Base-by-base conservation (phyloP, 92 coral and sea anemone genomes). In the Phenganax subtilis region DNA sequence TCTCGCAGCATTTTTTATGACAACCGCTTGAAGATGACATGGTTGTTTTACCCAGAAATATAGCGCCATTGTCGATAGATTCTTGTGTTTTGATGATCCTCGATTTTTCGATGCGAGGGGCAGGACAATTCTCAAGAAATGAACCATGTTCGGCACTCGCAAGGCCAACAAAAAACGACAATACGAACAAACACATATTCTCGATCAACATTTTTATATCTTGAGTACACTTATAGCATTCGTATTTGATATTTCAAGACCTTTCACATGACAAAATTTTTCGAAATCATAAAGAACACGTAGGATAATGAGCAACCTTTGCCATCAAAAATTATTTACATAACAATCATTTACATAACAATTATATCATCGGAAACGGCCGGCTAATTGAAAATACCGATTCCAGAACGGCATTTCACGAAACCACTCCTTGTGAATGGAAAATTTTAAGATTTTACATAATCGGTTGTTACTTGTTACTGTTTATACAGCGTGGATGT, bases 1-100 rank as follows among this genome's bases (percentile, higher is more conserved):
- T 71, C 27, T 80, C 85, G 59, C 97, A 91, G 55, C 97, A 91
- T 64, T 65, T 66, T 51, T 88, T 62, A 85, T 90, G 87, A 63
- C 97, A 91, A 25, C 87, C 93, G 27, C 82, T 84, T 1, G 93
- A 90, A 29, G 87, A 83, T 1, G 55, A 7, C 52, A 86, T 89
- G 83, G 14, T 20, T 1, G 7, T 16, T 27, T 73, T 74, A 10
- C 64, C 76, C 59, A 90, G 80, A 76, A 69, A 91, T 47, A 52
- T 67, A 20, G 91, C 97, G 14, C 97, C 97, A 70, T 87, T 81
- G 28, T 58, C 16, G 30, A 85, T 16, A 62, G 97, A 84, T 54
- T 84, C 87, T 57, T 76, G 88, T 44, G 90, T 86, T 80, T 84
- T 86, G 47, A 91, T 71, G 51, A 91, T 91, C 66, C 84, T 85